Evolutionary conservation across 2,888 invertebrate species (phyloP), one percentile per base, ranked within the genome.

Genomic region (Amiota mariae): DNA sequence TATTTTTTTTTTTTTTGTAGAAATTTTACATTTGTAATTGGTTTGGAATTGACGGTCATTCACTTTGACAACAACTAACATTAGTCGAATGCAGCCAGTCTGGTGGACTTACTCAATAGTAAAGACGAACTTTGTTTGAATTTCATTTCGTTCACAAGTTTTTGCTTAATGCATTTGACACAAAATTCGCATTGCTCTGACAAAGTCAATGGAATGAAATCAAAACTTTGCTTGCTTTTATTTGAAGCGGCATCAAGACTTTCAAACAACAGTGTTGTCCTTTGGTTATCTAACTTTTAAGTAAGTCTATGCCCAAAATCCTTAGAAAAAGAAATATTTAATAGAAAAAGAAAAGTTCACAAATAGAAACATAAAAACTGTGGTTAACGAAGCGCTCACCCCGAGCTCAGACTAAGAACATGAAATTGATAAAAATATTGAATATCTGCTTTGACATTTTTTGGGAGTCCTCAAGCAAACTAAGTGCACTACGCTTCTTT

Each of bases 11-110:
- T 82, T n/a, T 46, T 49, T 73, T 68, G 36, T 67, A 61, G 24
- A 71, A 73, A 64, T 77, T 77, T 77, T 77, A 75, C 75, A 78
- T 80, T 79, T 85, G 82, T 86, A 85, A 86, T 86, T 85, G 85
- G 85, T 85, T 85, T 84, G 78, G 78, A 81, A 79, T 71, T 72
- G 72, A 10, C 72, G 13, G 15, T 59, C 18, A 18, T 59, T 9
- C 59, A 24, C 20, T 57, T 57, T 54, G 56, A 64, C 64, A 46
- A 63, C 8, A n/a, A 46, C 2, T 36, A 36, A 36, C 15, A 36
- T 6, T 13, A 15, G 15, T 18, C 1, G 54, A 54, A 15, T 57
- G 18, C 57, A 15, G 63, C 46, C 24, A 3, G 36, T 2, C n/a
- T n/a, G n/a, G n/a, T 10, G 57, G 47, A 2, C 24, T 36, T 11